phyloP scores from a whole-genome alignment of 2,797 vertebrate species.

The Simalia tracyae region DNA sequence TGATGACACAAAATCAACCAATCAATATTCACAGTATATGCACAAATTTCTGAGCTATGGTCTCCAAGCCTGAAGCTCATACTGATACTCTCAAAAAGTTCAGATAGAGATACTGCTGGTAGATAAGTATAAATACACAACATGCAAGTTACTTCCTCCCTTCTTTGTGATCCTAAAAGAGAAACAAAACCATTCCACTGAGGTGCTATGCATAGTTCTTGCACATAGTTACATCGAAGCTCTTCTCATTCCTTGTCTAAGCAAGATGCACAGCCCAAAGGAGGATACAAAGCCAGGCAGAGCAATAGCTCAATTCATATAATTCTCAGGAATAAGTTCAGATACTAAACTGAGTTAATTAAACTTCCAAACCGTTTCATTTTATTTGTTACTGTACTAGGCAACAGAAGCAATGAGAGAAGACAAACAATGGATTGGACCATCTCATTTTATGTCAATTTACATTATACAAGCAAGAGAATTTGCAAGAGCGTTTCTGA shows the following conservation, averaged over 20 bases:
- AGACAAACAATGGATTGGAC: not conserved
- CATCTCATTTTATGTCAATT: not conserved
- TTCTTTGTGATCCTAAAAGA: too few relatives aligned
- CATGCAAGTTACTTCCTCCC: too few relatives aligned
- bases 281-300: not conserved
- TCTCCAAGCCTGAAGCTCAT: not conserved
- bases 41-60: not conserved
- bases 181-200: too few relatives aligned
- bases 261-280: not conserved
- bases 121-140: too few relatives aligned
- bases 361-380: not conserved
- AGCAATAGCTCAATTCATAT: not conserved
- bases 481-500: not conserved
- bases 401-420: not conserved
- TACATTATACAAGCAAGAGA: conserved; percentile 23
- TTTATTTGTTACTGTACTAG: not conserved
- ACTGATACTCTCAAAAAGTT: not conserved
- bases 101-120: too few relatives aligned
- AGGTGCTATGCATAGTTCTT: too few relatives aligned
- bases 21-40: not conserved
- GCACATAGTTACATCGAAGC: too few relatives aligned
- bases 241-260: too few relatives aligned
- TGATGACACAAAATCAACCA: too few relatives aligned
- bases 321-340: not conserved
- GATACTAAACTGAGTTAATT: not conserved